Base-by-base conservation (phyloP, 2,888 invertebrate genomes). In the Caradrina kadenii region DNA sequence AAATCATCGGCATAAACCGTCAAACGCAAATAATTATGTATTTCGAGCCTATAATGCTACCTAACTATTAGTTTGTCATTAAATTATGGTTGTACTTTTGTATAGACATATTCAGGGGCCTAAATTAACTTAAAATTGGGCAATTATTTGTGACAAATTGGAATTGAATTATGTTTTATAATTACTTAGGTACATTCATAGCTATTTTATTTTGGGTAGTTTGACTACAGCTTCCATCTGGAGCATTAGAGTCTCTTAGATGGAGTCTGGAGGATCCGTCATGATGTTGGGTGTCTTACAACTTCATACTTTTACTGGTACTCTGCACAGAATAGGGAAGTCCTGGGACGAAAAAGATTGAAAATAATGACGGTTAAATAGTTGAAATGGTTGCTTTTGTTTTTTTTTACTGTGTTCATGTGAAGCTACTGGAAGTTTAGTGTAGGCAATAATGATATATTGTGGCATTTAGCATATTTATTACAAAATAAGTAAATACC, bases 11-110 rank as follows among this genome's bases (percentile, higher is more conserved):
- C 35, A 52, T 59, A 45, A 17, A 63, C 49, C 21, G 65, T 58
- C 58, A 50, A 78, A 52, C 2, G 39, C 59, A 70, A 69, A 62
- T 67, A n/a, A n/a, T n/a, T n/a, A n/a, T n/a, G n/a, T n/a, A 73
- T 64, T 72, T 68, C 35, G 52, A 55, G 66, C 52, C 7, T 52
- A 49, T 59, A 39, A 56, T 10, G 42, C 42, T 49, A 49, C 42
- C 26, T 53, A 52, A 42, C 45, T 59, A 58, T 60, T 73, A 60
- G 1, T 53, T 59, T 53, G 50, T 68, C 26, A 76, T 75, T 60
- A 65, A 45, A 13, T 26, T 45, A 26, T 39, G 15, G 15, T 42
- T 8, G 5, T 55, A 50, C 49, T n/a, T 56, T 15, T 5, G 17
- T 45, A 45, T 45, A 17, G 10, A 45, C 5, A 10, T 35, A 59